phyloP scores from a whole-genome alignment of 2,113 vertebrate species.

The Bos taurus region ARS-UCD2.0 NC_037347.1:6997501-6998000 shows the following conservation, averaged over 20 bases:
- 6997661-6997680: not conserved
- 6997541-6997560: too few species aligned
- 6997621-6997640: not conserved
- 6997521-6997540: not conserved
- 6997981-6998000: rapidly evolving
- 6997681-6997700: not conserved
- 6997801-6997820: not conserved
- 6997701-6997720: not conserved
- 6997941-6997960: not conserved
- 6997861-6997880: not conserved
- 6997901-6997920: not conserved
- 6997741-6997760: not conserved
- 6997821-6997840: not conserved
- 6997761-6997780: not conserved
- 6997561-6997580: not conserved
- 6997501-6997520: not conserved
- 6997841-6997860: not conserved
- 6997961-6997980: not conserved
- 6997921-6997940: not conserved
- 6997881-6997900: not conserved
- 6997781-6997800: too few species aligned
- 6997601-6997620: not conserved
- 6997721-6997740: not conserved
- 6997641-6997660: not conserved
- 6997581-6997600: not conserved